These are phyloP conservation scores for Ranitomeya variabilis DNA, from an alignment of 2,113 vertebrate species.

Conservation along the genomic window DNA sequence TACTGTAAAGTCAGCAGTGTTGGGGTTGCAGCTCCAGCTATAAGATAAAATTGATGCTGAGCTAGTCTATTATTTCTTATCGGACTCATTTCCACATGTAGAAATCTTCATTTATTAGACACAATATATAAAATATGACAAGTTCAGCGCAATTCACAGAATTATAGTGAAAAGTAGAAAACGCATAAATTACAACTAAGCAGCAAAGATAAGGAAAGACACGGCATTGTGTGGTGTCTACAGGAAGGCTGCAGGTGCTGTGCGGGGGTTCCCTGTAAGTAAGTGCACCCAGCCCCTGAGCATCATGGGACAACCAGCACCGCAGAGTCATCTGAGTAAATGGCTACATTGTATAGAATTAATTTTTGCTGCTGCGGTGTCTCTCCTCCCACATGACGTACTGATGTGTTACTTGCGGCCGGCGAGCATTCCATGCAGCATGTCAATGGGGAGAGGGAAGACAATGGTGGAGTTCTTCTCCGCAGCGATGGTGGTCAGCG, in stretches of 20 bases:
- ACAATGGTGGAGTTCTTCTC: constrained; percentile 93
- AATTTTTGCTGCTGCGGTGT: background rate
- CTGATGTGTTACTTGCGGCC: background rate
- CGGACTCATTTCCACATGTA: background rate
- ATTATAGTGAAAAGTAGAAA: no score
- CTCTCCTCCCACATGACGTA: no score
- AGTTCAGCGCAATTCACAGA: no score
- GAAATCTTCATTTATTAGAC: background rate
- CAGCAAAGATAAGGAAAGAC: no score
- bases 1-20: no score
- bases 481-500: constrained; percentile 85
- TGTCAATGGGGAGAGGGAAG: constrained; percentile 89
- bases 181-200: no score
- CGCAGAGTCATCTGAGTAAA: background rate
- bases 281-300: no score
- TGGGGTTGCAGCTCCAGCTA: background rate
- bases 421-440: constrained; percentile 74
- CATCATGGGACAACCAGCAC: no score
- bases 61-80: no score
- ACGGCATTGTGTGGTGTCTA: no score
- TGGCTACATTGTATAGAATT: background rate
- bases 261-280: no score
- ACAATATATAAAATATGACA: background rate
- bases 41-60: background rate
- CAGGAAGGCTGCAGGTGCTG: no score